Percentiles rank a stretch among this genome's conserved stretches.
These are phyloP conservation scores for Dicrostonyx torquatus DNA, from an alignment of 2,797 vertebrate species.

Conservation along the genomic window DNA sequence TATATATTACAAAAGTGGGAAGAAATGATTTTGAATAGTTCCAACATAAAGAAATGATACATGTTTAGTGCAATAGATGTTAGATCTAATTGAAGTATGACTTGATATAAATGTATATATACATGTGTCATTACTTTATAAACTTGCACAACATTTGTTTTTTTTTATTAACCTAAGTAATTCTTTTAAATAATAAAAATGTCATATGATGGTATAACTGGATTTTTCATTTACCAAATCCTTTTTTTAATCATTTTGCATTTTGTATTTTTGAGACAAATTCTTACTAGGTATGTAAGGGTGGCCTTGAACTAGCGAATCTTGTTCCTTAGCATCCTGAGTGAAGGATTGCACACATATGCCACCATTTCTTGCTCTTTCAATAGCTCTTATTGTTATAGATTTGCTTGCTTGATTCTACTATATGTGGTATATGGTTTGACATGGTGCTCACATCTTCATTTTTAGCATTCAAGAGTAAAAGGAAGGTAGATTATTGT, in stretches of 20 bases:
- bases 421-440: not conserved
- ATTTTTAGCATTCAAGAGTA: not conserved
- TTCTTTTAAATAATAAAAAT: not conserved
- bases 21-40: not conserved
- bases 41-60: not conserved
- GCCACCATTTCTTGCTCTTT: not conserved
- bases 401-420: not conserved
- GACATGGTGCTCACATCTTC: not conserved
- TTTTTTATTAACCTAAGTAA: not conserved
- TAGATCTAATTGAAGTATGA: not conserved
- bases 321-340: not conserved
- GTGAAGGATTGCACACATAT: fast-evolving
- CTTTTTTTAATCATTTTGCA: not conserved
- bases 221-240: not conserved
- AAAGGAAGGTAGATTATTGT: fast-evolving
- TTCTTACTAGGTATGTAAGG: not conserved
- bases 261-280: not conserved
- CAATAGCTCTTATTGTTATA: not conserved
- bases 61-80: not conserved
- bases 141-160: not conserved
- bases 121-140: too few relatives aligned
- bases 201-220: not conserved
- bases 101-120: not conserved
- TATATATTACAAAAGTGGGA: too few relatives aligned
- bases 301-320: not conserved